These are phyloP conservation scores for Empis stercorea DNA, from an alignment of 2,888 invertebrate genomes.

Conservation along the genomic window DNA sequence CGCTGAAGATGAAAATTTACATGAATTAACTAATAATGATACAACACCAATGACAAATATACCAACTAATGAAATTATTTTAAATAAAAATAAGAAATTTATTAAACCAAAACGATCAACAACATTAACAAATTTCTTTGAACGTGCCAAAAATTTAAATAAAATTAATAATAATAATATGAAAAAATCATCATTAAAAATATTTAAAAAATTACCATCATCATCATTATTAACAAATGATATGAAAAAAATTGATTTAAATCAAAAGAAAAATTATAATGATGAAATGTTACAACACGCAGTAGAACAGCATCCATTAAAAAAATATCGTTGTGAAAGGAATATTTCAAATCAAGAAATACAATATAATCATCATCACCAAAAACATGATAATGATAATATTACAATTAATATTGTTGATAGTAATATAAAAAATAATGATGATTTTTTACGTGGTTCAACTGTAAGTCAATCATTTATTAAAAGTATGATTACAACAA, in stretches of 20 bases:
- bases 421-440: conserved; percentile 10
- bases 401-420: too few relatives aligned
- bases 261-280: conserved; percentile 3
- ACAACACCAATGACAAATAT: too few relatives aligned
- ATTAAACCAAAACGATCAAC: conserved; percentile 16
- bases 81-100: too few relatives aligned
- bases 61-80: conserved; percentile 10
- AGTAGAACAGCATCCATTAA: conserved; percentile 7
- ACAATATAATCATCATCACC: conserved; percentile 5
- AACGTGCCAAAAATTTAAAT: conserved; percentile 20
- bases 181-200: background rate
- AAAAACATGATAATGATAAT: too few relatives aligned
- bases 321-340: conserved; percentile 21
- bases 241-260: conserved; percentile 5
- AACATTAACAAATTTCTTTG: conserved; percentile 28
- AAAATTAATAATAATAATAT: background rate
- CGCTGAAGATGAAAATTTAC: background rate
- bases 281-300: background rate
- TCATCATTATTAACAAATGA: conserved; percentile 3
- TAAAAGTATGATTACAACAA: conserved; percentile 18
- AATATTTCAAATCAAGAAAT: conserved; percentile 14
- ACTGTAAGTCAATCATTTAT: conserved; percentile 36
- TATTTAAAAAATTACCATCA: conserved; percentile 7
- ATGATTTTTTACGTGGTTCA: conserved; percentile 32
- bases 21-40: too few relatives aligned